A percentile compares a stretch with the other conserved stretches of the same genome.
Conservation (phyloP, 2,888 invertebrate species). For the Elysia crispata region DNA sequence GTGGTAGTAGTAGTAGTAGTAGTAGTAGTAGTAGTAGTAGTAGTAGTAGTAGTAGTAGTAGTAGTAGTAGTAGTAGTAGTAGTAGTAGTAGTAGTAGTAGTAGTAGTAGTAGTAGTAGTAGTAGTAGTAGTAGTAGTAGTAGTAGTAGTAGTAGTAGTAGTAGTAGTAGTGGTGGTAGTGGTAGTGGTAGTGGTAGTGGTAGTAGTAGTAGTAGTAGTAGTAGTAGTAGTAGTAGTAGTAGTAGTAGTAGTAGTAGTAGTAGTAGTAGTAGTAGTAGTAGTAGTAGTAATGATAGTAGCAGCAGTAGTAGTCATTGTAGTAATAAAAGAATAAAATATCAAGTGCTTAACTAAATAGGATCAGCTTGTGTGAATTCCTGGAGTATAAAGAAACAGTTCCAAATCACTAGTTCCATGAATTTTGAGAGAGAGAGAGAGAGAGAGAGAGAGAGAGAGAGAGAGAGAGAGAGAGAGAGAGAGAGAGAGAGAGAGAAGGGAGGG, state of each 20-base stretch:
- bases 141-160: neutral
- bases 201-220: slow-evolving; percentile 7
- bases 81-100: neutral
- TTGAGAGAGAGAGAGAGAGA: no score
- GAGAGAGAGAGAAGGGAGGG: no score
- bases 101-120: neutral
- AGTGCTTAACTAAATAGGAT: no score
- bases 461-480: no score
- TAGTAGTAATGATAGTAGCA: neutral
- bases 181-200: slow-evolving; percentile 1
- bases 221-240: slow-evolving; percentile 10
- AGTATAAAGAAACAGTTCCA: no score
- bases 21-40: neutral
- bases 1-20: neutral
- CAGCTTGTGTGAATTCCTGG: no score
- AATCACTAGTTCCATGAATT: no score
- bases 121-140: neutral
- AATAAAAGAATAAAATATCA: neutral
- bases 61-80: neutral
- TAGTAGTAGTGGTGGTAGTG: slow-evolving; percentile 1
- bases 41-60: neutral
- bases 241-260: slow-evolving; percentile 11
- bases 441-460: no score
- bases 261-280: slow-evolving; percentile 1
- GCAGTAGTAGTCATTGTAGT: no score